Evolutionary conservation across 2,797 vertebrate species (phyloP).

Genomic region (Paedocypris micromegethes): DNA sequence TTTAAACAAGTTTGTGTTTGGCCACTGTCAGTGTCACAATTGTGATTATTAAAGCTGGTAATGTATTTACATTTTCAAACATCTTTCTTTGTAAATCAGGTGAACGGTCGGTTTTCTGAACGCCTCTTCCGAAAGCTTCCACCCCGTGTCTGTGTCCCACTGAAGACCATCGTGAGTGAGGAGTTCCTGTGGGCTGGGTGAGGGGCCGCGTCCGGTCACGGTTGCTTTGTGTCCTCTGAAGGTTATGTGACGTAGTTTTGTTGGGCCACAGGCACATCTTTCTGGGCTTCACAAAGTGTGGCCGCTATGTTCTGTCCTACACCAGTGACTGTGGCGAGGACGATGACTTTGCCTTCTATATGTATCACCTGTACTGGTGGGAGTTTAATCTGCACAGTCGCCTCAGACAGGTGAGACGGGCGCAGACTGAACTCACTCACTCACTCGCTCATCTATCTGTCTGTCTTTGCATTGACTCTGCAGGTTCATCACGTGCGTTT

Average conservation of each 20-base stretch:
- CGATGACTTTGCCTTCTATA: constrained; percentile 87
- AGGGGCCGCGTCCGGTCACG: constrained; percentile 39
- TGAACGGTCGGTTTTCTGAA: constrained; percentile 85
- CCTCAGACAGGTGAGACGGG: constrained; percentile 77
- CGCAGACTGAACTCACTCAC: neutral
- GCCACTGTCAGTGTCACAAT: too few species aligned
- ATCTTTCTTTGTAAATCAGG: constrained; percentile 55
- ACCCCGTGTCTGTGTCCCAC: constrained; percentile 83
- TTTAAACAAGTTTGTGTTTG: too few species aligned
- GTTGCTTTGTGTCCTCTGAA: too few species aligned
- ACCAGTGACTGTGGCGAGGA: constrained; percentile 87
- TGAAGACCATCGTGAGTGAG: constrained; percentile 91
- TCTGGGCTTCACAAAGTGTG: constrained; percentile 92
- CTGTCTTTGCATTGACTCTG: neutral
- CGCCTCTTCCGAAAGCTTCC: constrained; percentile 87
- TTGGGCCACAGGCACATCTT: constrained; percentile 80
- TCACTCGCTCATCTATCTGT: neutral
- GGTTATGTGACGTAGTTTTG: too few species aligned
- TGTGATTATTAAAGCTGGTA: too few species aligned
- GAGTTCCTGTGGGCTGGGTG: constrained; percentile 86
- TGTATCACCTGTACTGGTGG: constrained; percentile 96
- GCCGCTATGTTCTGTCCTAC: constrained; percentile 89
- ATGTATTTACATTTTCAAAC: too few species aligned
- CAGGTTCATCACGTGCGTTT: constrained; percentile 88
- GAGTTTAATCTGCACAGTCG: constrained; percentile 94